Conservation (phyloP, 2,113 vertebrate species). For the Xiphorhynchus elegans region DNA sequence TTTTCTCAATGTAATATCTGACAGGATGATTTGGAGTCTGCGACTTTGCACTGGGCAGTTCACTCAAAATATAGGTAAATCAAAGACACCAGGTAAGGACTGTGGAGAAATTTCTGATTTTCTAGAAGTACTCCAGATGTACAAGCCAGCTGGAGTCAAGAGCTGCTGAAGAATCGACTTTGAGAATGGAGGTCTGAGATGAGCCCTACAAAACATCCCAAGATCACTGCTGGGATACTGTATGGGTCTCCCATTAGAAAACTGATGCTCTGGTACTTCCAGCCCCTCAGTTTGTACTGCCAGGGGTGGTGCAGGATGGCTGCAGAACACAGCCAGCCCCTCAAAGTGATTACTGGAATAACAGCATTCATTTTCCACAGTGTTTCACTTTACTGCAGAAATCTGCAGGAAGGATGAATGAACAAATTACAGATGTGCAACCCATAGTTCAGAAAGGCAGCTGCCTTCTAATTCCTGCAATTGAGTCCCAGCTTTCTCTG, state of each 20-base stretch:
- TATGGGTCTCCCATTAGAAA: not conserved
- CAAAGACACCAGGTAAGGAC: not conserved
- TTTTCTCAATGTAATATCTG: not conserved
- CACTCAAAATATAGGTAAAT: not conserved
- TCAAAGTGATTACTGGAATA: not conserved
- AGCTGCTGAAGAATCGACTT: not conserved
- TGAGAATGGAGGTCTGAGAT: not conserved
- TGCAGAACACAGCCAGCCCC: not conserved
- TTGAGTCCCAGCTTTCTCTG: not conserved
- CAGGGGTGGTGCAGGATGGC: not conserved
- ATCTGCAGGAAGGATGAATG: not conserved
- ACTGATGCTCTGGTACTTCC: not conserved
- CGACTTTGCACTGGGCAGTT: not conserved
- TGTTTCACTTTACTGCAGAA: not conserved
- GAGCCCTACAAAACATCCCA: not conserved
- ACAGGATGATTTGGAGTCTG: not conserved
- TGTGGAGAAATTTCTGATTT: not conserved
- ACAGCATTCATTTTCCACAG: not conserved
- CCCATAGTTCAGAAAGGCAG: not conserved
- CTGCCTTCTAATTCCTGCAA: not conserved
- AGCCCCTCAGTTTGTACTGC: not conserved
- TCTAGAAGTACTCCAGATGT: not conserved
- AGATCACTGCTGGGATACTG: not conserved
- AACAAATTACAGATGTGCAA: not conserved
- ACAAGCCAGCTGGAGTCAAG: not conserved